Evolutionary conservation across 2,888 invertebrate species (phyloP), one percentile per base, ranked within the genome.

Genomic region (Xylota sylvarum): DNA sequence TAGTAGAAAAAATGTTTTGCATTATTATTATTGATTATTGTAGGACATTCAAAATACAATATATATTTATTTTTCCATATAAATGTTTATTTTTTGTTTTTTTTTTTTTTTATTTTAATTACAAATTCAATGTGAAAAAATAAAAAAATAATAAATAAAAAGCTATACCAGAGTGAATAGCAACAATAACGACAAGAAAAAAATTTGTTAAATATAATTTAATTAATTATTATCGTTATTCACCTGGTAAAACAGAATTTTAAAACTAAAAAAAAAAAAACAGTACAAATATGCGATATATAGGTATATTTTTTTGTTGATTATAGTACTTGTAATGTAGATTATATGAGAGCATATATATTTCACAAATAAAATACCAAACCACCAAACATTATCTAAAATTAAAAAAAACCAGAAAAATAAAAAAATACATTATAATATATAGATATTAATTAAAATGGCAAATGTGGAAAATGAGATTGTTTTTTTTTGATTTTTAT

Each of bases 381-480:
- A 85, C 85, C 85, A 85, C 85, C 85, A 85, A 72, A 85, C 85
- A 85, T 85, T 85, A 85, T 85, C 85, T 85, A 85, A 85, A 85
- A 85, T 85, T 85, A 80, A 85, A 74, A n/a, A 43, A 81, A 85
- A 76, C 78, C 78, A 76, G 50, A 81, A 72, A 79, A 76, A 60
- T 17, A 62, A 79, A 64, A 67, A 74, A 78, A 58, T 85, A 81
- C 81, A 81, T 85, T 85, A 72, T 81, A 85, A 81, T 81, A 65
- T 65, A 65, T 79, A 73, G 55, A 56, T 69, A 85, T 79, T 74
- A 70, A 74, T 74, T 73, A 65, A 74, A 65, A 74, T 72, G 78
- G 67, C 67, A 73, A 82, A 84, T 79, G 84, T 74, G 79, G 43
- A 65, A 65, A 70, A 76, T 70, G 73, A 65, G 52, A 48, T 32